A percentile compares a stretch with the other conserved stretches of the same genome.
Conservation (phyloP, 1,140 invertebrate species). For the Dendroctonus ponderosae region DNA sequence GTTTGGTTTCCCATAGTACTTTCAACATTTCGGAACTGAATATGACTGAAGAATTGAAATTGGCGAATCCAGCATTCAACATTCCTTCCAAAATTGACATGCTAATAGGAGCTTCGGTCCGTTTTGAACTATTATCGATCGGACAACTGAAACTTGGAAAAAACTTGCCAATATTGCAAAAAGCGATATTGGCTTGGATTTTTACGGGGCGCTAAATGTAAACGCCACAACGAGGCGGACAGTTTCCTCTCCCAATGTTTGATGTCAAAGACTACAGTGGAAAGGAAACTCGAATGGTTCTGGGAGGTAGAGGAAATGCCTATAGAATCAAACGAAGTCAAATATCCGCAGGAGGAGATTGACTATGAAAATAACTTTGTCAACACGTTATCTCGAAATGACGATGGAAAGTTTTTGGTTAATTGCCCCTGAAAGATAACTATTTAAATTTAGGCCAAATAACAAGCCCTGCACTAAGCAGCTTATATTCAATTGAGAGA, state of each 20-base stretch:
- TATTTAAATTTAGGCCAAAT: slow-evolving; percentile 34
- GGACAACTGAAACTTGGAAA: slow-evolving; percentile 34
- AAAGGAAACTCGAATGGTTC: slow-evolving; percentile 8
- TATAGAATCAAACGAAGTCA: neutral
- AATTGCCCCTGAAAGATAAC: slow-evolving; percentile 22
- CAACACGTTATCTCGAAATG: neutral
- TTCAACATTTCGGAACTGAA: slow-evolving; percentile 13
- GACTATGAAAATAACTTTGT: slow-evolving; percentile 29
- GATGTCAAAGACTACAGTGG: neutral
- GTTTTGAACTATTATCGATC: slow-evolving; percentile 37
- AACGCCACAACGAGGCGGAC: neutral
- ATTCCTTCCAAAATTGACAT: slow-evolving; percentile 39
- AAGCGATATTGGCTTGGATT: slow-evolving; percentile 44
- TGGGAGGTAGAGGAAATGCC: slow-evolving; percentile 7
- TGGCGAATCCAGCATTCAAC: slow-evolving; percentile 46
- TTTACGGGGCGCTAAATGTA: slow-evolving; percentile 26
- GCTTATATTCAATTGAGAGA: slow-evolving; percentile 29
- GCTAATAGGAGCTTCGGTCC: slow-evolving; percentile 41
- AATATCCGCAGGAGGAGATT: slow-evolving; percentile 19
- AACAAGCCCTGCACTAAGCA: slow-evolving; percentile 19
- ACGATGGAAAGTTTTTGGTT: slow-evolving; percentile 28
- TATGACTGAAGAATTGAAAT: slow-evolving; percentile 38
- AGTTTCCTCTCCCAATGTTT: neutral
- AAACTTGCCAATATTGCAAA: slow-evolving; percentile 38
- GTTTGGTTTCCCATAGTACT: slow-evolving; percentile 8